Percentiles rank a stretch among this genome's conserved stretches.
phyloP scores from a whole-genome alignment of 2,888 invertebrate species.

The Macrosoma leucophasiata region DNA sequence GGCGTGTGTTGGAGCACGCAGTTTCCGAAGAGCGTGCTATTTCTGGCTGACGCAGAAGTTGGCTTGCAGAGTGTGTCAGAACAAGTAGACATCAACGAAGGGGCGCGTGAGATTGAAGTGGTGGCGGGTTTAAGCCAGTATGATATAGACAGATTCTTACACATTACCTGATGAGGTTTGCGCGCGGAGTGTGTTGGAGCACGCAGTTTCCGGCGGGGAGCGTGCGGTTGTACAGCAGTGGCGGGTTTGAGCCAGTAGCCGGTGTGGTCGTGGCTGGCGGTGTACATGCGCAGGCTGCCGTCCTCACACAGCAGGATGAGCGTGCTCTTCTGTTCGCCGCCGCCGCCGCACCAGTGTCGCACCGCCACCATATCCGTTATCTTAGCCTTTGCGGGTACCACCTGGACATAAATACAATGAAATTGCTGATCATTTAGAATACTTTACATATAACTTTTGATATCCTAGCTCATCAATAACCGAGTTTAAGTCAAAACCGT shows the following conservation, averaged over 20 bases:
- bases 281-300: slow-evolving; percentile 95
- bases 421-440: too few relatives aligned
- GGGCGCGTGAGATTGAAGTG: too few relatives aligned
- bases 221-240: slow-evolving; percentile 73
- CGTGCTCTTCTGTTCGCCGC: slow-evolving; percentile 90
- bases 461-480: too few relatives aligned
- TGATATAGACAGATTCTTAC: too few relatives aligned
- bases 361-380: slow-evolving; percentile 98
- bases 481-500: too few relatives aligned
- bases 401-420: too few relatives aligned
- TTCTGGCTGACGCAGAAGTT: too few relatives aligned
- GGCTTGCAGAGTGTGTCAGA: too few relatives aligned
- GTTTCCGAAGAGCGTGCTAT: too few relatives aligned
- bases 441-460: too few relatives aligned
- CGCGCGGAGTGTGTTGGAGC: slow-evolving; percentile 43
- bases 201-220: slow-evolving; percentile 50
- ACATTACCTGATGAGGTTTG: slow-evolving; percentile 56
- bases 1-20: slow-evolving; percentile 39
- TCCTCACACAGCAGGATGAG: slow-evolving; percentile 96
- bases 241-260: slow-evolving; percentile 78
- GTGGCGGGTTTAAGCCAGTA: too few relatives aligned
- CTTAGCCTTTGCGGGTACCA: slow-evolving; percentile 92
- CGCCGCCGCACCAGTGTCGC: slow-evolving; percentile 87
- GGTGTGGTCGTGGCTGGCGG: slow-evolving; percentile 90
- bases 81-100: too few relatives aligned